Percentiles rank a stretch among this genome's conserved stretches.
Evolutionary conservation across 2,113 vertebrate genomes (phyloP).

Genomic region (Erythrolamprus reginae): DNA sequence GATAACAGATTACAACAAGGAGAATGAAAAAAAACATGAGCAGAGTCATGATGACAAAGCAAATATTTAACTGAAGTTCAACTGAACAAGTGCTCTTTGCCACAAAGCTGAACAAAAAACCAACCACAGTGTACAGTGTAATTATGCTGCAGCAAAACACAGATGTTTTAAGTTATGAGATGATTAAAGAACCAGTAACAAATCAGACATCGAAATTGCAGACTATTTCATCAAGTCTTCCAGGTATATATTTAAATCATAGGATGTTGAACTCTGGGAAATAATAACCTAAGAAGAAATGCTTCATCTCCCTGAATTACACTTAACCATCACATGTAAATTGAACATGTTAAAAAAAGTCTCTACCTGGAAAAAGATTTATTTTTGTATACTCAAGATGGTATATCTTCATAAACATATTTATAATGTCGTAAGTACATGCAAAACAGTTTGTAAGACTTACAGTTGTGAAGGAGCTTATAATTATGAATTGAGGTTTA

Average conservation of each 20-base stretch:
- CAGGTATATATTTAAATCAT: neutral
- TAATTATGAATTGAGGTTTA: neutral
- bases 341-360: neutral
- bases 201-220: neutral
- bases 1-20: conserved; percentile 26
- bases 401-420: neutral
- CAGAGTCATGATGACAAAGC: conserved; percentile 67
- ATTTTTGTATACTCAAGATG: neutral
- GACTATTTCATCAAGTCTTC: neutral
- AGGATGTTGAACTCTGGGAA: neutral
- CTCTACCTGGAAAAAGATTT: neutral
- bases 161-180: accelerated
- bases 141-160: neutral
- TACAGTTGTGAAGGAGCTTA: neutral
- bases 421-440: neutral
- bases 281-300: neutral
- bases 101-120: conserved; percentile 8
- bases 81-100: neutral
- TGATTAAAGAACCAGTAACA: neutral
- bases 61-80: conserved; percentile 50
- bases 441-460: neutral
- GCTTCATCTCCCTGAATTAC: neutral
- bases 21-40: neutral
- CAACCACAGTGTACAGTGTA: accelerated
- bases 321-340: neutral